Percentiles rank a stretch among this genome's conserved stretches.
phyloP scores from a whole-genome alignment of 2,113 vertebrate species.

The Gracilinanus agilis region DNA sequence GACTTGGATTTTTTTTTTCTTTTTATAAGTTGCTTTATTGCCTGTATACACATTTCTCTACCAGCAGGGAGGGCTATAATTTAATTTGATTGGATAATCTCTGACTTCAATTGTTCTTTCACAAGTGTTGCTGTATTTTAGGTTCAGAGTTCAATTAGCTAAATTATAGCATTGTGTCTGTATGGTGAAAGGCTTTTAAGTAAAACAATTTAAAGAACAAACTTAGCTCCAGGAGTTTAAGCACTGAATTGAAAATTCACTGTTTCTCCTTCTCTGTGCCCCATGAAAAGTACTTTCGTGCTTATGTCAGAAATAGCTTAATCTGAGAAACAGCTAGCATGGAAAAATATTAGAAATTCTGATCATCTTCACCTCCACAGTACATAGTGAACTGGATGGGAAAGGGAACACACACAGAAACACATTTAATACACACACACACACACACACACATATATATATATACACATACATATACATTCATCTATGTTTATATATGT shows the following conservation, averaged over 20 bases:
- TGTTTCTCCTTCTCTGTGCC: conserved; percentile 28
- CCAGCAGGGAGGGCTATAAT: conserved; percentile 5
- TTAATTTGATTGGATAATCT: conserved; percentile 54
- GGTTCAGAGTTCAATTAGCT: conserved; percentile 65
- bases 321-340: neutral
- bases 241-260: conserved; percentile 54
- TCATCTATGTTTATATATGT: neutral
- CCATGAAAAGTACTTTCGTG: conserved; percentile 4
- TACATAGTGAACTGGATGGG: neutral
- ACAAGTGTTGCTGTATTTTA: conserved; percentile 21
- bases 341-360: neutral
- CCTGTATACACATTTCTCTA: conserved; percentile 9
- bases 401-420: neutral
- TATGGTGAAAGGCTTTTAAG: conserved; percentile 53
- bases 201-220: conserved; percentile 64
- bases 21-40: neutral
- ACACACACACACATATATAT: neutral
- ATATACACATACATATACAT: neutral
- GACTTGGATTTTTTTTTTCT: rapidly evolving
- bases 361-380: neutral
- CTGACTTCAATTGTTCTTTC: conserved; percentile 26
- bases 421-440: neutral
- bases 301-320: neutral
- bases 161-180: conserved; percentile 54
- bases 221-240: conserved; percentile 18